Evolutionary conservation across 2,797 vertebrate genomes (phyloP), one percentile per base, ranked within the genome.

Genomic region (Ctenopoma multispine): DNA sequence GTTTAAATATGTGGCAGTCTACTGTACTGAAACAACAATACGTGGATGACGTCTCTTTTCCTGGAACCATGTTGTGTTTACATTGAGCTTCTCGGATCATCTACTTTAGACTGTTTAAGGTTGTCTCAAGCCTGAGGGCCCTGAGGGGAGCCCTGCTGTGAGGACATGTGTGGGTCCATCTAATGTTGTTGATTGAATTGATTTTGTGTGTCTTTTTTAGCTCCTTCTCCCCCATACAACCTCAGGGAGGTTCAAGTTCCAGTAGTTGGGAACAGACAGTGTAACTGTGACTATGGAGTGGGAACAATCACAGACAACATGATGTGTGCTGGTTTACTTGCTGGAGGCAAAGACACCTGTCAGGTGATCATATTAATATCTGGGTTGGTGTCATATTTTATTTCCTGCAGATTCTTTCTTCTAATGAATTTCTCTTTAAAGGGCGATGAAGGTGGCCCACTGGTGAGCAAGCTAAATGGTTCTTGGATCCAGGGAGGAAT

Each of bases 321-420:
- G n/a, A n/a, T n/a, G n/a, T n/a, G n/a, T 34, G 90, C 92, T 0
- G 91, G 82, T 2, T 63, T 93, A 1, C 0, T 20, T 3, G 31
- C 4, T 0, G 91, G 92, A 38, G 92, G 91, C 0, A 92, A 73
- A 18, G 93, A 92, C 46, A 74, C 87, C 10, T 94, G 93, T 56
- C 90, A 91, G 89, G 92, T 93, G 70, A 83, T 17, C 36, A 40
- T 59, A 62, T 31, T 6, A 7, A 50, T 5, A 0, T 2, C 6
- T 4, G 8, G 1, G 5, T 36, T 20, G 21, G 1, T 15, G 10
- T 59, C 58, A 31, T 9, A n/a, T 44, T 53, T 61, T 0, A 51
- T 18, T 1, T 47, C 12, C 14, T 23, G 24, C 3, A 53, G 24
- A 31, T 5, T 31, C 7, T 7, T 13, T 47, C n/a, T 7, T 13